These are phyloP conservation scores for Pachydiplax longipennis DNA, from an alignment of 2,888 invertebrate species.

Conservation along the genomic window DNA sequence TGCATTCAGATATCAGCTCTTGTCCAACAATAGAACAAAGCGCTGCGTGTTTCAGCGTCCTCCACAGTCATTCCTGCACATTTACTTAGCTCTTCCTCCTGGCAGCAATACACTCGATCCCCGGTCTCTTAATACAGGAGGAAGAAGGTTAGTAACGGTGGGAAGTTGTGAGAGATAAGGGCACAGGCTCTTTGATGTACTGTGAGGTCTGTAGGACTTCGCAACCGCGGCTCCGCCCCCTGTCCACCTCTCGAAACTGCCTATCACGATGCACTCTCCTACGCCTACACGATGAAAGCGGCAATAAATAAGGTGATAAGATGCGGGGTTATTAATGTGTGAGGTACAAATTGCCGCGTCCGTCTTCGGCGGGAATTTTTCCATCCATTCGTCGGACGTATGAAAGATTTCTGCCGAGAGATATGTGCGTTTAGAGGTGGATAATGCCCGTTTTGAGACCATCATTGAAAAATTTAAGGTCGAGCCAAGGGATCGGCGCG, in stretches of 20 bases:
- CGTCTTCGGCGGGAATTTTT: not conserved
- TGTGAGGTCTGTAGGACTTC: not conserved
- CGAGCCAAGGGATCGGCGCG: too few species aligned
- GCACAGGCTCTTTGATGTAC: not conserved
- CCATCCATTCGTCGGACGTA: not conserved
- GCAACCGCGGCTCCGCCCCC: not conserved
- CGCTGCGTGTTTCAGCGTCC: not conserved
- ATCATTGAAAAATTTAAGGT: not conserved
- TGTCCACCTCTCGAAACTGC: not conserved
- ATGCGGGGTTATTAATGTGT: not conserved
- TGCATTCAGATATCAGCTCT: not conserved
- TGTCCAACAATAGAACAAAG: not conserved
- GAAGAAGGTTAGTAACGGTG: not conserved
- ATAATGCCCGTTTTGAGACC: not conserved
- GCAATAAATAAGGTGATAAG: not conserved
- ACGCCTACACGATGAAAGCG: not conserved
- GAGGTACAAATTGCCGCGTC: not conserved
- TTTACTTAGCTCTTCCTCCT: not conserved
- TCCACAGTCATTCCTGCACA: not conserved
- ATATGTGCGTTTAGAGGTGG: not conserved
- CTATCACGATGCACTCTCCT: not conserved
- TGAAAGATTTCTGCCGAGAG: not conserved
- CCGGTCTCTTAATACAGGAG: not conserved
- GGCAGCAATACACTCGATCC: not conserved
- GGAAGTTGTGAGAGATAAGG: not conserved